Conservation (phyloP, 2,888 invertebrate species). For the Noctua fimbriata region DNA sequence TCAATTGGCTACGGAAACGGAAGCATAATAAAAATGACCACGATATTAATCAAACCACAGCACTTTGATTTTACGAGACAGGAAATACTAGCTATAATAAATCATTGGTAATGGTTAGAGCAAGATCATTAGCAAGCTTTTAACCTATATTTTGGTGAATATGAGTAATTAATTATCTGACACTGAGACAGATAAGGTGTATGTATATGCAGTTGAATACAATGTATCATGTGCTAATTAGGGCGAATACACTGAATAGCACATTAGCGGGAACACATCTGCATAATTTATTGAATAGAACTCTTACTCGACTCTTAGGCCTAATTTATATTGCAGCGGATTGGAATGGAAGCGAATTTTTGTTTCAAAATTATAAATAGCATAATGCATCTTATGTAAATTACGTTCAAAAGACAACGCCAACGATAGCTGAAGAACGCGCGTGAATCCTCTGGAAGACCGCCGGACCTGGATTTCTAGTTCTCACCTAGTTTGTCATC, state of each 20-base stretch:
- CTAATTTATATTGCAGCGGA: not conserved
- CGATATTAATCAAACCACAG: not conserved
- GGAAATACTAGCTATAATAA: constrained; percentile 14
- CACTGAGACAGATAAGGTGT: not conserved
- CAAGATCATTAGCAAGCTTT: constrained; percentile 19
- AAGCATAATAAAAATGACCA: not conserved
- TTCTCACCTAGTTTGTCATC: no score
- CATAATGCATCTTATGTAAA: not conserved
- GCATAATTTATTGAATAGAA: constrained; percentile 1
- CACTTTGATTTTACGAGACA: not conserved
- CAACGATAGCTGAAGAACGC: not conserved
- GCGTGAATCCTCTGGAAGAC: not conserved
- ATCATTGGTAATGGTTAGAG: constrained; percentile 26
- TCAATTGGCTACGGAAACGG: not conserved
- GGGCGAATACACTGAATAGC: not conserved
- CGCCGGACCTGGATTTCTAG: not conserved
- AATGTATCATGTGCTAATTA: constrained; percentile 21
- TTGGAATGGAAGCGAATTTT: not conserved
- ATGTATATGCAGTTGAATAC: constrained; percentile 10
- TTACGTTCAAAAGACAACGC: not conserved
- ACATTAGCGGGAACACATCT: not conserved
- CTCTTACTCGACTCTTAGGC: not conserved
- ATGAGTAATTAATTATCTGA: constrained; percentile 30
- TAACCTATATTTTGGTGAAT: constrained; percentile 10
- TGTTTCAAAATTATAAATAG: not conserved